Evolutionary conservation across 1,140 invertebrate genomes (phyloP), one percentile per base, ranked within the genome.

Genomic region (Penaeus indicus): DNA sequence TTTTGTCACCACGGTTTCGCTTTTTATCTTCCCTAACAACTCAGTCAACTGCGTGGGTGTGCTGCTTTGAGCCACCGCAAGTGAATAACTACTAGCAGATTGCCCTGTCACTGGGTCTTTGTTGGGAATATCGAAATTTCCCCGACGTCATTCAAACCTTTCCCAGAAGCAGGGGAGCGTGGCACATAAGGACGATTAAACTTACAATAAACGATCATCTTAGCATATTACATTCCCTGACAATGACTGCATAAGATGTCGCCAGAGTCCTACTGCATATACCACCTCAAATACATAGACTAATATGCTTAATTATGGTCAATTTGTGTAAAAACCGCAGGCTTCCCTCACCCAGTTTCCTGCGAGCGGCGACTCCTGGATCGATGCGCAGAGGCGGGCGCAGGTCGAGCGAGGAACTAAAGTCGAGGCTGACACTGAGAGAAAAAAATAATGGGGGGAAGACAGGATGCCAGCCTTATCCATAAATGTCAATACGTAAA

Each of bases 361-460:
- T 79, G 81, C 79, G 72, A 88, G 85, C 87, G 81, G 87, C 61
- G 81, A 63, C 11, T 62, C 87, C 38, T 77, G 87, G 87, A 88
- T 88, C 81, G 87, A 88, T 88, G 87, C 87, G 87, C 87, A 88
- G 81, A 38, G 64, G 22, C 18, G 19, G 84, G 87, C 87, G 87
- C 87, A 88, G 42, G n/a, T 25, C 19, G n/a, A 38, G 19, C 79
- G 42, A 63, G n/a, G 60, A 38, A 61, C 85, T 18, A 64, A 60
- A 79, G 25, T 64, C 72, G 69, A 19, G 63, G 25, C 27, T 69
- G 54, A 54, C 11, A 54, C 54, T 54, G 16, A 2, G 54, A 54
- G 54, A 16, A 54, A 54, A 54, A 54, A 54, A 54, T 54, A 54
- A 10, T 13, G 54, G 1, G 11, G 54, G 16, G 0, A 54, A 54